Percentiles rank a stretch among this genome's conserved stretches.
These are phyloP conservation scores for Rhagonycha fulva DNA, from an alignment of 2,888 invertebrate genomes.

Conservation along the genomic window DNA sequence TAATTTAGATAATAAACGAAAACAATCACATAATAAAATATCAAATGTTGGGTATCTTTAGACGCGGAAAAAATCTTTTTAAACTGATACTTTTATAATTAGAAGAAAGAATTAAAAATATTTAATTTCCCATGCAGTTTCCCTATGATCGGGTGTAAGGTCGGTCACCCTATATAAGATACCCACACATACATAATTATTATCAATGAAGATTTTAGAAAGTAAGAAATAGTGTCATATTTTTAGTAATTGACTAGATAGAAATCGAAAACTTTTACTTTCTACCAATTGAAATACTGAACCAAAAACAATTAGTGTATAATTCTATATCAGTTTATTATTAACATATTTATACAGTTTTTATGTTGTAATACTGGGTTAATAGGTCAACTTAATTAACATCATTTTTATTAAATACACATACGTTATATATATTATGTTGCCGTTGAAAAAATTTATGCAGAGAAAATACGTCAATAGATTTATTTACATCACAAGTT, in stretches of 20 bases:
- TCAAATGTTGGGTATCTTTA: too few relatives aligned
- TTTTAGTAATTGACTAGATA: conserved; percentile 4
- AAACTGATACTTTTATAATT: too few relatives aligned
- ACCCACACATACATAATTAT: not conserved
- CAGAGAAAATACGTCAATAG: not conserved
- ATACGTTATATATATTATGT: not conserved
- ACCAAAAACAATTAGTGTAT: not conserved
- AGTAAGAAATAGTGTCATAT: conserved; percentile 1
- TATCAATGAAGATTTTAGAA: conserved; percentile 12
- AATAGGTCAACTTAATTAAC: conserved; percentile 3
- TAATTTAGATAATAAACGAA: too few relatives aligned
- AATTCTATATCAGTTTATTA: not conserved
- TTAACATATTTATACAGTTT: not conserved
- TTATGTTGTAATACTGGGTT: conserved; percentile 1
- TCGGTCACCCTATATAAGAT: not conserved
- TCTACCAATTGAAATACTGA: conserved; percentile 8
- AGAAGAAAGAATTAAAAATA: too few relatives aligned
- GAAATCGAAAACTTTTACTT: conserved; percentile 24
- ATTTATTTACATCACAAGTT: not conserved
- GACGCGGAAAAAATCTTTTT: too few relatives aligned
- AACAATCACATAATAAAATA: too few relatives aligned
- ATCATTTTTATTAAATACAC: not conserved
- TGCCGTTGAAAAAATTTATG: not conserved
- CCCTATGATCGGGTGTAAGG: too few relatives aligned
- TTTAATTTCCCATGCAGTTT: too few relatives aligned